Conservation (phyloP, 35 echinoderm and acorn worm genomes). For the Ophiothrix spiculata region DNA sequence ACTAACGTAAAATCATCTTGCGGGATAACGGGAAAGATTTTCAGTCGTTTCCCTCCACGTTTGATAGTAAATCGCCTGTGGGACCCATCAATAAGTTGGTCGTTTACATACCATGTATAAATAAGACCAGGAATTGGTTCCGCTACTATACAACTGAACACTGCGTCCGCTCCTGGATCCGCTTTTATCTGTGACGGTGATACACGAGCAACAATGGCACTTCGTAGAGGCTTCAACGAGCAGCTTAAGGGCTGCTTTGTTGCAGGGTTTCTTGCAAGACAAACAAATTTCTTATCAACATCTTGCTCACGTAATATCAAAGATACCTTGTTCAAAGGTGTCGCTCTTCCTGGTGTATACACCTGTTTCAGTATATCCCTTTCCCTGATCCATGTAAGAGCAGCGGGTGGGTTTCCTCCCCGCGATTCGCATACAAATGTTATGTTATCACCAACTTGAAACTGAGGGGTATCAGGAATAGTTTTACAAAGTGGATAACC, state of each 20-base stretch:
- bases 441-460: conserved; percentile 52
- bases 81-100: conserved; percentile 33
- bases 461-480: conserved; percentile 9
- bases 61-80: background rate
- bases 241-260: conserved; percentile 50
- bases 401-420: conserved; percentile 67
- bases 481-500: conserved; percentile 52
- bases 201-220: conserved; percentile 40
- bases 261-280: conserved; percentile 56
- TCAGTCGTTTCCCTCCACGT: background rate
- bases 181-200: conserved; percentile 41
- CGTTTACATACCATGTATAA: conserved; percentile 66
- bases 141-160: conserved; percentile 51
- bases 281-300: conserved; percentile 52
- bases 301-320: conserved; percentile 46
- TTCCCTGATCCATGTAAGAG: conserved; percentile 53
- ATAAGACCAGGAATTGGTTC: conserved; percentile 48
- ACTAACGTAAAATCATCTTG: background rate
- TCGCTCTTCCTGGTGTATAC: background rate
- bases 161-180: conserved; percentile 16
- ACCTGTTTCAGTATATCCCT: conserved; percentile 20
- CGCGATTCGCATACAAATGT: conserved; percentile 62
- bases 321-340: conserved; percentile 5
- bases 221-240: conserved; percentile 65
- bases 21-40: background rate